A percentile compares a stretch with the other conserved stretches of the same genome.
phyloP scores from a whole-genome alignment of 2,797 vertebrate genomes.

The Coregonus sp. region DNA sequence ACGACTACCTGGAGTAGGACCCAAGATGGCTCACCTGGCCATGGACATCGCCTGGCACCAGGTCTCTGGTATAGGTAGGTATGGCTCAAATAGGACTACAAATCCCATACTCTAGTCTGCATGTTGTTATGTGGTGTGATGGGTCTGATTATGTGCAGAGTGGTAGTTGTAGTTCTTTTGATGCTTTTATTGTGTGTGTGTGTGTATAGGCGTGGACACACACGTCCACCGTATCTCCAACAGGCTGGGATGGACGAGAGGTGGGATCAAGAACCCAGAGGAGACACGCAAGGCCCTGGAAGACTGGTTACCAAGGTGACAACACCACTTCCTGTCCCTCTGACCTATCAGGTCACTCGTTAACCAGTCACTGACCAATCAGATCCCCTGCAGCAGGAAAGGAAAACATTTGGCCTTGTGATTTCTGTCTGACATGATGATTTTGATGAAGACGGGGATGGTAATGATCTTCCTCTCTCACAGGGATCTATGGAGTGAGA shows the following conservation, averaged over 20 bases:
- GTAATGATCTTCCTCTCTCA: background rate
- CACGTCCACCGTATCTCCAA: constrained; percentile 94
- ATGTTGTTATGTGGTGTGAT: background rate
- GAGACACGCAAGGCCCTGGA: constrained; percentile 85
- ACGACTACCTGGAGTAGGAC: constrained; percentile 89
- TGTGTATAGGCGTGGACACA: constrained; percentile 88
- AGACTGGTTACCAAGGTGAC: constrained; percentile 92
- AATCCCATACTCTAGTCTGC: background rate
- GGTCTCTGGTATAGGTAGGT: constrained; percentile 86
- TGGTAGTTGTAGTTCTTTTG: background rate
- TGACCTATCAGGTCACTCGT: background rate
- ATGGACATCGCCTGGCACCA: constrained; percentile 94
- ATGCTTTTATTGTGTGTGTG: background rate
- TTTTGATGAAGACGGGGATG: too few relatives aligned
- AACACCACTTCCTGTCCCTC: background rate
- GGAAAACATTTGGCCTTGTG: too few relatives aligned
- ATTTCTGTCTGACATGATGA: background rate
- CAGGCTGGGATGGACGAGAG: constrained; percentile 85
- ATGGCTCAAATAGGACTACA: background rate
- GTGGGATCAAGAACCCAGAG: constrained; percentile 82
- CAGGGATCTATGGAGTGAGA: constrained; percentile 93
- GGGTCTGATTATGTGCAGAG: background rate
- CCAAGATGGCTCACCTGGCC: constrained; percentile 97
- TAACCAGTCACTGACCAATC: background rate
- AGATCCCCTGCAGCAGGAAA: too few relatives aligned